These are phyloP conservation scores for Phaethon lepturus DNA, from an alignment of 2,113 vertebrate species.

Conservation along the genomic window DNA sequence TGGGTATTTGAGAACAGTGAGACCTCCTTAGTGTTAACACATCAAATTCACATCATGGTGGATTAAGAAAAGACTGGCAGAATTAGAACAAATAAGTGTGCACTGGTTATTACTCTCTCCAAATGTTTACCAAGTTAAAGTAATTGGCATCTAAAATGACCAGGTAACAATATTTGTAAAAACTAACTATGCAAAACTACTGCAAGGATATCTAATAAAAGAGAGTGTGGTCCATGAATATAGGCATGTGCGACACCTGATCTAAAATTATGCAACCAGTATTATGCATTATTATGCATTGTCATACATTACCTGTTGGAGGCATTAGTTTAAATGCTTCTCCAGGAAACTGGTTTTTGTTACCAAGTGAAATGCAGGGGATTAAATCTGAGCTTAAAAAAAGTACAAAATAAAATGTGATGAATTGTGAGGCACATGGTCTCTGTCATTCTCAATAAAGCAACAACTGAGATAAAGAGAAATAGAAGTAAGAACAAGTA, in stretches of 20 bases:
- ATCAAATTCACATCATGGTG: neutral
- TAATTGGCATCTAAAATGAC: neutral
- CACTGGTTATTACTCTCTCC: neutral
- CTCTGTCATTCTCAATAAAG: neutral
- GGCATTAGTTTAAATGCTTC: neutral
- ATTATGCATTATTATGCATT: neutral
- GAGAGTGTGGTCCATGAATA: neutral
- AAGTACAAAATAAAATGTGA: neutral
- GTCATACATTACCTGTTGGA: neutral
- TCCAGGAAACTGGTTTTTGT: neutral
- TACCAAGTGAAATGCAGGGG: neutral
- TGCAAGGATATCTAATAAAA: neutral
- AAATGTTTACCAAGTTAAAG: neutral
- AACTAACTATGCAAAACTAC: neutral
- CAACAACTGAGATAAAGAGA: neutral
- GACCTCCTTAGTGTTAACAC: neutral
- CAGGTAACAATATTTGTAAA: neutral
- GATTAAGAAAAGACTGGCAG: neutral
- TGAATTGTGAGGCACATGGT: neutral
- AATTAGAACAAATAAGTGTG: neutral
- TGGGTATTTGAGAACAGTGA: neutral
- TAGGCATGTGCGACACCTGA: neutral
- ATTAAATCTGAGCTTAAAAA: neutral
- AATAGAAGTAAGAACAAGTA: neutral
- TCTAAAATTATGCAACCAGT: neutral